These are phyloP conservation scores for Bos javanicus DNA, from an alignment of 2,113 vertebrate genomes.

Conservation along the genomic window DNA sequence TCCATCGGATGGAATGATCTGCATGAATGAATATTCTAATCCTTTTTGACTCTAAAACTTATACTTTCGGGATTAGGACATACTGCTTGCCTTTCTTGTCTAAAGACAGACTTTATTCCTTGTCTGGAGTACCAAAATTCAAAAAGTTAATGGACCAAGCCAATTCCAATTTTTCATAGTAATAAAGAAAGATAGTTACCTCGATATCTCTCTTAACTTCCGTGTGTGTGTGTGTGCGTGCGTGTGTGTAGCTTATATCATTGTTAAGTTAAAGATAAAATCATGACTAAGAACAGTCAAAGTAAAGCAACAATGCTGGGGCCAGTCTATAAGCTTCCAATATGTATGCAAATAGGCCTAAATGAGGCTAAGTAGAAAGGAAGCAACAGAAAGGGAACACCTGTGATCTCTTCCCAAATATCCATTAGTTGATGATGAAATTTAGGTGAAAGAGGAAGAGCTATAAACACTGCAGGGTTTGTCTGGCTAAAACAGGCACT, in stretches of 20 bases:
- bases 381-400: constrained; percentile 21
- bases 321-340: neutral
- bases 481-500: neutral
- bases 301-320: neutral
- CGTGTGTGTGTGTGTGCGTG: neutral
- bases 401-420: neutral
- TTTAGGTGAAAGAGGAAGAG: neutral
- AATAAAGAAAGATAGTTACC: neutral
- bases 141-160: neutral
- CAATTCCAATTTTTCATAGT: neutral
- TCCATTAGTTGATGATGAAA: neutral
- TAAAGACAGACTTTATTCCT: constrained; percentile 4
- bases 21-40: neutral
- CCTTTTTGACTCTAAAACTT: neutral
- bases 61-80: neutral
- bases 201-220: neutral
- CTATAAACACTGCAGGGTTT: neutral
- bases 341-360: neutral
- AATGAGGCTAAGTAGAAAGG: neutral
- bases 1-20: neutral
- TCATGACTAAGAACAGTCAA: neutral
- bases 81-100: neutral
- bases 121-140: neutral
- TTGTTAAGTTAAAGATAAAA: constrained; percentile 21
- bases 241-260: neutral